phyloP scores from a whole-genome alignment of 35 echinoderm and acorn worm species.

The Heliocidaris tuberculata region DNA sequence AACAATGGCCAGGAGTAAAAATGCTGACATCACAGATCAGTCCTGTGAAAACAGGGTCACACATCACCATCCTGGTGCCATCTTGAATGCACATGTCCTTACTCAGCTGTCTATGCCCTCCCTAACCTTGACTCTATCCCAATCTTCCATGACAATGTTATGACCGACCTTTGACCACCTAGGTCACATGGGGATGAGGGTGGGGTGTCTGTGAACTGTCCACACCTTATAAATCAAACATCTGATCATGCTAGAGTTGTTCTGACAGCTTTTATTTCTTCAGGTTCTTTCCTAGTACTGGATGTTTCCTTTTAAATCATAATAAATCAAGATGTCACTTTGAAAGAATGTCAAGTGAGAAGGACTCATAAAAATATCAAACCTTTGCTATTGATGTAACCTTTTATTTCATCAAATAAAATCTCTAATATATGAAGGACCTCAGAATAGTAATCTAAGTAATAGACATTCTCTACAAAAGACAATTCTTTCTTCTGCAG shows the following conservation, averaged over 20 bases:
- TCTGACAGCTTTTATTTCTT: not conserved
- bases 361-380: no score
- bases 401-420: no score
- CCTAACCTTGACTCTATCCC: not conserved
- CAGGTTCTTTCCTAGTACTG: not conserved
- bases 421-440: no score
- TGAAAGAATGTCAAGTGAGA: no score
- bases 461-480: no score
- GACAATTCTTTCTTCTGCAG: no score
- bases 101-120: not conserved
- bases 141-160: constrained; percentile 39
- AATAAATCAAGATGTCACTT: no score
- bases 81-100: not conserved
- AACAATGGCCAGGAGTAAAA: not conserved
- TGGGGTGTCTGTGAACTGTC: constrained; percentile 25
- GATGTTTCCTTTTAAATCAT: no score
- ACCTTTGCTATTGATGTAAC: no score
- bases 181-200: constrained; percentile 20
- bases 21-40: not conserved
- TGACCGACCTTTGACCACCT: not conserved
- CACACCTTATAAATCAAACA: constrained; percentile 31
- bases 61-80: not conserved
- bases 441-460: no score
- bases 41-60: not conserved
- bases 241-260: not conserved